Evolutionary conservation across 1,140 invertebrate genomes (phyloP).

Genomic region (Solen grandis): DNA sequence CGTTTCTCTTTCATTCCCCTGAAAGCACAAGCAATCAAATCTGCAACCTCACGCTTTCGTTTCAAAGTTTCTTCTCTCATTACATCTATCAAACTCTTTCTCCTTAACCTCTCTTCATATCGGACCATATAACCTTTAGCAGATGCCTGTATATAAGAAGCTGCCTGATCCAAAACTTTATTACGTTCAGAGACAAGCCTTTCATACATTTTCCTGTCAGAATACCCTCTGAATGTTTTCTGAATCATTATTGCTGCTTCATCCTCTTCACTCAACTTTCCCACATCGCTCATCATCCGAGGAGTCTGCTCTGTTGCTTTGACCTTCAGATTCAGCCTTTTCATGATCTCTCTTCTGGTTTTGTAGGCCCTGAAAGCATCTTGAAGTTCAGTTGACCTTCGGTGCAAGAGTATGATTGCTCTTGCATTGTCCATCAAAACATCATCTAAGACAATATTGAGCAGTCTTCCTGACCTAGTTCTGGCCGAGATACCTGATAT

Average conservation of each 20-base stretch:
- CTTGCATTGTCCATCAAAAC: conserved; percentile 21
- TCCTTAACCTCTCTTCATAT: conserved; percentile 5
- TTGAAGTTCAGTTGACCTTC: conserved; percentile 34
- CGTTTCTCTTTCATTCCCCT: background rate
- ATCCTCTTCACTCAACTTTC: conserved; percentile 17
- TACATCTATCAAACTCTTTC: background rate
- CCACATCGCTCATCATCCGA: background rate
- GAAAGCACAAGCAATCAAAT: conserved; percentile 35
- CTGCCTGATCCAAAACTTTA: conserved; percentile 1
- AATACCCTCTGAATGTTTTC: conserved; percentile 39
- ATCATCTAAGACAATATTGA: conserved; percentile 39
- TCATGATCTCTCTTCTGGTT: conserved; percentile 22
- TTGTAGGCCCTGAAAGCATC: conserved; percentile 34
- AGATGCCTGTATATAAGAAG: conserved; percentile 29
- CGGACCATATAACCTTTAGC: conserved; percentile 27
- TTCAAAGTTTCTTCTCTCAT: conserved; percentile 3
- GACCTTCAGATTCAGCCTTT: conserved; percentile 21
- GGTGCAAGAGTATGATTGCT: conserved; percentile 49
- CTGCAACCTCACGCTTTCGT: conserved; percentile 25
- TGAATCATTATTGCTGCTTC: conserved; percentile 40
- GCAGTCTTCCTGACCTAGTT: conserved; percentile 22
- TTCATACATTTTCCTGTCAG: conserved; percentile 24
- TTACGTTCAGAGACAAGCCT: background rate
- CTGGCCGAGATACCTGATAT: conserved; percentile 7
- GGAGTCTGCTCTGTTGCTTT: conserved; percentile 25